These are phyloP conservation scores for Crambe crambe DNA, from an alignment of 37 sponge, comb jelly and placozoan genomes.

Conservation along the genomic window DNA sequence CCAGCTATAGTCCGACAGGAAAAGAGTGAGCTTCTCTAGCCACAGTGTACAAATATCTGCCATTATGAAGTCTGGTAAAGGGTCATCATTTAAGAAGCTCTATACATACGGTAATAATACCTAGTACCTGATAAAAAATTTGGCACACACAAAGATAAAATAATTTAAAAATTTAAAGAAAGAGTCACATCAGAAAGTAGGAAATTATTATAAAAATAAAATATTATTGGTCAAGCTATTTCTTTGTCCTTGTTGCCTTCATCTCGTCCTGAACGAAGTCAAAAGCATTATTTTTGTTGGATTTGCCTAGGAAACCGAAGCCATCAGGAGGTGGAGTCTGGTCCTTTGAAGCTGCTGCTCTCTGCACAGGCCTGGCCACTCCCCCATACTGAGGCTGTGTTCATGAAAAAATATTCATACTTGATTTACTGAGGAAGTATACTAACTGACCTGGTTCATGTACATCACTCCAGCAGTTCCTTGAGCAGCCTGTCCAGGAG, in stretches of 20 bases:
- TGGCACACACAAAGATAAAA: neutral
- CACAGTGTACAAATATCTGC: neutral
- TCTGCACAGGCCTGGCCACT: conserved; percentile 73
- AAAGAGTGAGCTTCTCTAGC: conserved; percentile 4
- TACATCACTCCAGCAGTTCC: neutral
- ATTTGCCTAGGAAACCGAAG: conserved; percentile 75
- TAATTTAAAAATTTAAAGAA: neutral
- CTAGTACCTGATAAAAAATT: too few relatives aligned
- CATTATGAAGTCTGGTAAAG: neutral
- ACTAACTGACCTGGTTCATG: neutral
- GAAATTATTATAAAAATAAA: too few relatives aligned
- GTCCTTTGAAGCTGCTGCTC: conserved; percentile 15
- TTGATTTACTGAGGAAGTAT: neutral
- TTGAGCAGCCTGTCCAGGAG: neutral
- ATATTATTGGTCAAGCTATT: neutral
- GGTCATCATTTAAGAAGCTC: too few relatives aligned
- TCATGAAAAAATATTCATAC: neutral
- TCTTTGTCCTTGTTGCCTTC: conserved; percentile 32
- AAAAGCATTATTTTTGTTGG: conserved; percentile 72
- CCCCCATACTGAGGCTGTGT: conserved; percentile 25
- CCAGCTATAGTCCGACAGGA: conserved; percentile 37
- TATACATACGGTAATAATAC: neutral
- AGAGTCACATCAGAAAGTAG: too few relatives aligned
- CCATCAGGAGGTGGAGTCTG: conserved; percentile 30
- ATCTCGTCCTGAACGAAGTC: conserved; percentile 90